These are phyloP conservation scores for Heliconius ethilla DNA, from an alignment of 2,888 invertebrate species.

Conservation along the genomic window DNA sequence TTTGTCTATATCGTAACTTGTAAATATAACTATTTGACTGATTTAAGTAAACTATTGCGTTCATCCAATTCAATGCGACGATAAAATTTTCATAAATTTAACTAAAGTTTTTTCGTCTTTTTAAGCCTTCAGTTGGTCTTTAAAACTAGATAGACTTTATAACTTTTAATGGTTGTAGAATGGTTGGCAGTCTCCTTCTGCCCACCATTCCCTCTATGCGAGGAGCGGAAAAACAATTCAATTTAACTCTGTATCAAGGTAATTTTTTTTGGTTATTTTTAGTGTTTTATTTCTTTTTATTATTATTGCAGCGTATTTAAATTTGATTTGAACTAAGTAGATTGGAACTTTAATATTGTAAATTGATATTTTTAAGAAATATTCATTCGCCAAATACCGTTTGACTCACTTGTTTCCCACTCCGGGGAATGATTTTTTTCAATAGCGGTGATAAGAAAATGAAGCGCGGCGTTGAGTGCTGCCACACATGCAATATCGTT, in stretches of 20 bases:
- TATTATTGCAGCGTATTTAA: not conserved
- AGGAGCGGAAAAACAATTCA: constrained; percentile 18
- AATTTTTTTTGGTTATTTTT: not conserved
- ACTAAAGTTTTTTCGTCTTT: not conserved
- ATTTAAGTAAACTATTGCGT: not conserved
- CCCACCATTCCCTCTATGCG: not conserved
- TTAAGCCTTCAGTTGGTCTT: constrained; percentile 2
- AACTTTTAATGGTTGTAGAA: constrained; percentile 16
- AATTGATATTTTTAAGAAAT: no score
- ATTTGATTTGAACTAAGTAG: no score
- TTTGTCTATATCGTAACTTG: not conserved
- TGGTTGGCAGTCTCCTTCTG: constrained; percentile 16
- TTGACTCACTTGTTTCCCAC: no score
- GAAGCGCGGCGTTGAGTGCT: no score
- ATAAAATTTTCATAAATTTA: constrained; percentile 10
- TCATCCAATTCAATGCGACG: not conserved
- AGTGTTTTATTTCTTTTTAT: not conserved
- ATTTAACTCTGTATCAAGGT: not conserved
- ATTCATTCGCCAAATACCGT: no score
- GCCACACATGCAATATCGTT: no score
- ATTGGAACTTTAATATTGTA: no score
- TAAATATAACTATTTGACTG: not conserved
- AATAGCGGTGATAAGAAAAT: no score
- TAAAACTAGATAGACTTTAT: constrained; percentile 6
- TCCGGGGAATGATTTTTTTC: no score